Conservation (phyloP, 2,888 invertebrate species). For the Hybos culiciformis region DNA sequence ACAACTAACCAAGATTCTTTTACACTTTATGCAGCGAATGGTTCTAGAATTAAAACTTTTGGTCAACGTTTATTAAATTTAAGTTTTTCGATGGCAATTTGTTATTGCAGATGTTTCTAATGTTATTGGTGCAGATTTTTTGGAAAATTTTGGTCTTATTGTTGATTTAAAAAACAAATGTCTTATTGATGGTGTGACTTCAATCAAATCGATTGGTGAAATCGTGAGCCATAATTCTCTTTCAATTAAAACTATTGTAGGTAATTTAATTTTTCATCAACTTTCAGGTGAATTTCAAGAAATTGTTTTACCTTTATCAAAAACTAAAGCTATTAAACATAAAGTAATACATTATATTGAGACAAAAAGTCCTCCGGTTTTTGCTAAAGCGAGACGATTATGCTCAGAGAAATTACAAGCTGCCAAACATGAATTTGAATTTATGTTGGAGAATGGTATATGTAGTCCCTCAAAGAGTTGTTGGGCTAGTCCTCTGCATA, state of each 20-base stretch:
- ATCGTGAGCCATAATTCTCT: too few relatives aligned
- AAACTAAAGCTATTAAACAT: conserved; percentile 4
- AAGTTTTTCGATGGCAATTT: not conserved
- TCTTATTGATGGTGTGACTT: not conserved
- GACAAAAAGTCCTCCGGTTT: not conserved
- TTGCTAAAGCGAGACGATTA: not conserved
- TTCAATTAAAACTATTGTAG: too few relatives aligned
- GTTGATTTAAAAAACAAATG: not conserved
- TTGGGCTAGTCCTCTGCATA: conserved; percentile 19
- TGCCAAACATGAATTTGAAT: not conserved
- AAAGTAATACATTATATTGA: conserved; percentile 3
- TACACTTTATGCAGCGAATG: not conserved
- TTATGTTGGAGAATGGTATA: not conserved
- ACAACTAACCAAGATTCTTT: too few relatives aligned
- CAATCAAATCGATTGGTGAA: not conserved
- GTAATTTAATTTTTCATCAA: too few relatives aligned
- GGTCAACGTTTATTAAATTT: not conserved
- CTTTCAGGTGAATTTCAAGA: conserved; percentile 5
- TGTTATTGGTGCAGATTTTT: not conserved
- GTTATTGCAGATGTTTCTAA: not conserved
- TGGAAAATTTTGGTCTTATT: not conserved
- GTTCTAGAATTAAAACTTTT: not conserved
- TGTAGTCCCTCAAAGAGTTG: conserved; percentile 22
- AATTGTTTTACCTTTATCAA: too few relatives aligned
- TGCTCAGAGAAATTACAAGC: conserved; percentile 9